Evolutionary conservation across 2,888 invertebrate species (phyloP).

Genomic region (Eilema sororculum): DNA sequence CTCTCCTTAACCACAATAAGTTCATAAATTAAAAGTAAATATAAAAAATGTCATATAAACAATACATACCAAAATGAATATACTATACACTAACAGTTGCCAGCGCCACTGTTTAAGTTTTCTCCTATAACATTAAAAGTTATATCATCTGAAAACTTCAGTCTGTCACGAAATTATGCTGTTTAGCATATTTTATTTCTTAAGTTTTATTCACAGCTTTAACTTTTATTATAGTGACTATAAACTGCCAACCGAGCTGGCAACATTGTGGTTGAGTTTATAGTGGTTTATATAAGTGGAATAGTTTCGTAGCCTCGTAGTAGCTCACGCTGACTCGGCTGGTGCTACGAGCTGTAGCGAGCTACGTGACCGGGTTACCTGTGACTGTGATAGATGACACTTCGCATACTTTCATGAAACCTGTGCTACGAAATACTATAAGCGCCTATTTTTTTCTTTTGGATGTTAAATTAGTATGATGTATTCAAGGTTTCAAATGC

Average conservation of each 20-base stretch:
- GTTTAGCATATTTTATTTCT: constrained; percentile 3
- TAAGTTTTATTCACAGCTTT: constrained; percentile 11
- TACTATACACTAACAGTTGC: no score
- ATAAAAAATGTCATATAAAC: no score
- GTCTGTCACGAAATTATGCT: background rate
- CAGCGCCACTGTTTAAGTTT: no score
- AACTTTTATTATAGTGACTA: constrained; percentile 7
- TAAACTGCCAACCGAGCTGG: constrained; percentile 9
- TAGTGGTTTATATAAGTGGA: constrained; percentile 17
- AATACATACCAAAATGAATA: no score
- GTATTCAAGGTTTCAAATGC: background rate
- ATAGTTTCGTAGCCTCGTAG: constrained; percentile 61
- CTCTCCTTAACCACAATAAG: no score
- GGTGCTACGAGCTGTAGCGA: constrained; percentile 57
- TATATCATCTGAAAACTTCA: background rate
- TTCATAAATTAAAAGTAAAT: no score
- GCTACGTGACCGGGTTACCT: constrained; percentile 72
- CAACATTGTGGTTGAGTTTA: constrained; percentile 19
- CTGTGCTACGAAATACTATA: constrained; percentile 2
- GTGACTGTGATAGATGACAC: constrained; percentile 69
- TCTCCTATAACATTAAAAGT: background rate
- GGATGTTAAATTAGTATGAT: background rate
- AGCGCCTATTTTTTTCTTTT: background rate
- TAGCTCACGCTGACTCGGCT: constrained; percentile 38
- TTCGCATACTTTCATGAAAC: constrained; percentile 24